Evolutionary conservation across 2,797 vertebrate species (phyloP).

Genomic region (Sebastes minor): DNA sequence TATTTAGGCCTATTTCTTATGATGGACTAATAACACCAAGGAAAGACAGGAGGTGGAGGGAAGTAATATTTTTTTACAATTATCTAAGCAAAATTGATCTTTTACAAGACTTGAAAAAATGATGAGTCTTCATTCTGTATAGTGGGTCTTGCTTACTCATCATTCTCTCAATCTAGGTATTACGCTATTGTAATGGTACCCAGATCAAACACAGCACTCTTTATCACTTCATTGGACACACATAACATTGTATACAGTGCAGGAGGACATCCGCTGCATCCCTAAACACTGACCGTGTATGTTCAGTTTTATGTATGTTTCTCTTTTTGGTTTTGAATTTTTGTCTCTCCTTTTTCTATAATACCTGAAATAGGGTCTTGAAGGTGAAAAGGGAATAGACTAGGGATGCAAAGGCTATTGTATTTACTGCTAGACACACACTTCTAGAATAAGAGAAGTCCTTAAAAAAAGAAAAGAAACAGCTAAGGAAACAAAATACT

Average conservation of each 20-base stretch:
- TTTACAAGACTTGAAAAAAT: slow-evolving; percentile 32
- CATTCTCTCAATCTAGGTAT: not conserved
- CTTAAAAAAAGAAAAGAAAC: not conserved
- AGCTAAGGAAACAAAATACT: not conserved
- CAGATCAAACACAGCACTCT: slow-evolving; percentile 25
- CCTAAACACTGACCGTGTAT: slow-evolving; percentile 15
- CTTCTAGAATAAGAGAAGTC: not conserved
- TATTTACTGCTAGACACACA: not conserved
- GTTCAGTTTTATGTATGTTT: not conserved
- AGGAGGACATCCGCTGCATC: slow-evolving; percentile 4
- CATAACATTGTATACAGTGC: not conserved
- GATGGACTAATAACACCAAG: slow-evolving; percentile 9
- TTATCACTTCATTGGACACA: not conserved
- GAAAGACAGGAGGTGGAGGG: not conserved
- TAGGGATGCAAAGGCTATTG: not conserved
- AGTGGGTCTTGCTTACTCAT: slow-evolving; percentile 9
- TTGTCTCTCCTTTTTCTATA: slow-evolving; percentile 16
- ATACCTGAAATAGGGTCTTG: slow-evolving; percentile 11
- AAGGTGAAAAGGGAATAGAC: slow-evolving; percentile 11
- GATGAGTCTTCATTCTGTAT: not conserved
- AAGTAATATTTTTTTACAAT: slow-evolving; percentile 54
- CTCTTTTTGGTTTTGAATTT: slow-evolving; percentile 4
- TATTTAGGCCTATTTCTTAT: slow-evolving; percentile 16
- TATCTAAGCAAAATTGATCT: slow-evolving; percentile 11
- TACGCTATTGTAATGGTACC: slow-evolving; percentile 1